Base-by-base conservation (phyloP, 2,113 vertebrate genomes). In the Climacteris rufus region DNA sequence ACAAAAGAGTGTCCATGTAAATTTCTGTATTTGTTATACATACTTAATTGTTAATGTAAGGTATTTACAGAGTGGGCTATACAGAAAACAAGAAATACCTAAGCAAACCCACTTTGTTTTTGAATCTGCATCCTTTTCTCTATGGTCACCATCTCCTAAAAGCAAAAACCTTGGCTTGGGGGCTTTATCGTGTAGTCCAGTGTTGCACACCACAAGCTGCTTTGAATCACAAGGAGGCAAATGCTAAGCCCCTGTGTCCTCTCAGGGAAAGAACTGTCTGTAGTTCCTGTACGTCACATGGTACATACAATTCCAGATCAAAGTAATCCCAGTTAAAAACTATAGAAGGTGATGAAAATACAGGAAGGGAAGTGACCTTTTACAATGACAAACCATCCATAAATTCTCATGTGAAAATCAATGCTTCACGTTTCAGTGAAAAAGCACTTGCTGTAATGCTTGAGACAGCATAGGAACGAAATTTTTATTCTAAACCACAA, bases 21-120 rank as follows among this genome's bases (percentile, higher is more conserved):
- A 78, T 82, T 83, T 76, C 54, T 74, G 13, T 53, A 15, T 83
- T 89, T 92, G 18, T 86, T 92, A 83, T 74, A 88, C 24, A 24
- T 27, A 59, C 2, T n/a, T n/a, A n/a, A n/a, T n/a, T n/a, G n/a
- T n/a, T n/a, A n/a, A n/a, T n/a, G n/a, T n/a, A n/a, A n/a, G n/a
- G 13, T 57, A 33, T 1, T 1, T 56, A 42, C 2, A 68, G 22
- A 35, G 8, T 18, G 27, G 33, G 33, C 7, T 28, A 45, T 22
- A 28, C n/a, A 83, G n/a, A 63, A 90, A 92, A 59, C 9, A 82
- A 75, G 19, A 61, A 80, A n/a, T 21, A 57, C 9, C 16, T n/a
- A 18, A 64, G 52, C 3, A 37, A 52, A 25, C 2, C 2, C 24
- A 2, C 19, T 35, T 49, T 49, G 15, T 33, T 74, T 82, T 40